Conservation (phyloP, 2,888 invertebrate genomes). For the Parasteatoda lunata region DNA sequence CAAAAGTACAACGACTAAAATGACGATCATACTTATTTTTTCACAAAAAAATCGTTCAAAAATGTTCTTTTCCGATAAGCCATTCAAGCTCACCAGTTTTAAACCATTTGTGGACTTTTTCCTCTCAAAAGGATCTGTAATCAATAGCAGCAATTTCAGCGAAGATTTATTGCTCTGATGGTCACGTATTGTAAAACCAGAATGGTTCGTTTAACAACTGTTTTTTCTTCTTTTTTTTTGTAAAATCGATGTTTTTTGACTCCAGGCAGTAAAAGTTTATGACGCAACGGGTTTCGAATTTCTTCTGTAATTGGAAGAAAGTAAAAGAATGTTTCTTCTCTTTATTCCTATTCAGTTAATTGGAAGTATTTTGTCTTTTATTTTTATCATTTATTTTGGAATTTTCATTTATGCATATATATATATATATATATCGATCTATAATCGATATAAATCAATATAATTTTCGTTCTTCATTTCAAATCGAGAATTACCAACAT, state of each 20-base stretch:
- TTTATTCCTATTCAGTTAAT: neutral
- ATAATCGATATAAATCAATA: too few species aligned
- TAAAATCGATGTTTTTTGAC: neutral
- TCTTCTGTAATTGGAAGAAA: neutral
- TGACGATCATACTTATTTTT: too few species aligned
- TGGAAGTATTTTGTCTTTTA: neutral
- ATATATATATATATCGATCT: too few species aligned
- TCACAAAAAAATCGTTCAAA: too few species aligned
- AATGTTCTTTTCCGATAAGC: too few species aligned
- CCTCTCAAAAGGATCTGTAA: neutral
- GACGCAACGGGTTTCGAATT: neutral
- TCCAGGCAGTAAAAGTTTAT: neutral
- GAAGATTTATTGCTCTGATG: conserved; percentile 34
- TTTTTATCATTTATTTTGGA: too few species aligned
- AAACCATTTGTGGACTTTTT: neutral
- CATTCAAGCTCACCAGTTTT: neutral
- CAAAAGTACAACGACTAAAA: too few species aligned
- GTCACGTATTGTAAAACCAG: conserved; percentile 19
- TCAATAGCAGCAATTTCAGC: neutral
- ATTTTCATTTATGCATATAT: too few species aligned
- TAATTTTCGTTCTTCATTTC: too few species aligned
- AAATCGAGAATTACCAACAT: too few species aligned
- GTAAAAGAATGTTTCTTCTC: neutral
- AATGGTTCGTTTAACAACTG: conserved; percentile 42
- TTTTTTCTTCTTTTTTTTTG: neutral